Evolutionary conservation across 2,113 vertebrate genomes (phyloP), one percentile per base, ranked within the genome.

Genomic region (Salvator merianae): DNA sequence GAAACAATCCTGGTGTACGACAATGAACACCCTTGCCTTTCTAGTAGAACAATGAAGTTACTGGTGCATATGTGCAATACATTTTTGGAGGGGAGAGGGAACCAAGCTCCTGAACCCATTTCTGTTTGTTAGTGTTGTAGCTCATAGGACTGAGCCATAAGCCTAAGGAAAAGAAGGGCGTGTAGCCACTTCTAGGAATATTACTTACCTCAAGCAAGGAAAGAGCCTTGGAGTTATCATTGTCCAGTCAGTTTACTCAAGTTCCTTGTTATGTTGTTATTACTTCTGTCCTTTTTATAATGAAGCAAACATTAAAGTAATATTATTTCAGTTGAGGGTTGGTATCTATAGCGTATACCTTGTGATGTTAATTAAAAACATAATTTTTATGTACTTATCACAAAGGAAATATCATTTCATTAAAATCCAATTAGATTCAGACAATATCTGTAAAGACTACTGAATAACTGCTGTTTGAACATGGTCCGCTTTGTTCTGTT

Each of bases 371-470:
- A 99, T 99, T 98, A 99, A 98, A 98, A 98, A 96, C 96, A 95
- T 96, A 95, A 97, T 96, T 97, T 97, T 97, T 97, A 97, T 98
- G 97, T 97, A 96, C 95, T 97, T 96, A 97, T 97, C 97, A 98
- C 97, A 99, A 98, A 98, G 97, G 95, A 98, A 98, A 97, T 97
- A 97, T 97, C 96, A 98, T 98, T 98, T 98, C 97, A 98, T 98
- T 99, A 98, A 98, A 99, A 99, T 98, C 97, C 97, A 98, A 98
- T 98, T 98, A 98, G 96, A 97, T 97, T 97, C 95, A 96, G 96
- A 96, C 96, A 96, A 94, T 97, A 97, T 97, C 95, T 96, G 92
- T 95, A 96, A 95, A 96, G 95, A 94, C 95, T 93, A 92, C 86
- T 88, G 93, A 96, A 95, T 95, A 94, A 91, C 93, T 97, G 96